phyloP scores from a whole-genome alignment of 2,113 vertebrate genomes.

The Tichodroma muraria region DNA sequence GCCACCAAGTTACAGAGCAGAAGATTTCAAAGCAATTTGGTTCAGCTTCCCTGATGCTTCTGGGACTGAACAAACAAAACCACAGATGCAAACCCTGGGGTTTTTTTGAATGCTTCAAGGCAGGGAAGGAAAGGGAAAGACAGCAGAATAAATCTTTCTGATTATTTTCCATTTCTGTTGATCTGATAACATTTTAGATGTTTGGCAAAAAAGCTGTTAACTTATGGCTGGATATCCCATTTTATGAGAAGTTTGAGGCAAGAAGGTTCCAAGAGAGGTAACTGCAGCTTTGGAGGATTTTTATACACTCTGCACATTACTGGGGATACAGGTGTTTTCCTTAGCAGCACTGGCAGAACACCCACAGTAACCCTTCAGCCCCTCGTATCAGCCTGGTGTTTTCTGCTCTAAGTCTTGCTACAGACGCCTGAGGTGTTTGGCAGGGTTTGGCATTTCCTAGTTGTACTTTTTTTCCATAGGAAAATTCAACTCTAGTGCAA shows the following conservation, averaged over 20 bases:
- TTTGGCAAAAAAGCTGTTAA: background rate
- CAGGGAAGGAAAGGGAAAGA: background rate
- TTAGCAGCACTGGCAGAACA: background rate
- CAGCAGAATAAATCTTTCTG: background rate
- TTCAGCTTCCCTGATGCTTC: background rate
- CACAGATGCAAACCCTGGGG: background rate
- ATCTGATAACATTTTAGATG: background rate
- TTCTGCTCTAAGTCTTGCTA: background rate
- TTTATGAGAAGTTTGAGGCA: background rate
- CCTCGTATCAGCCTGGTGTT: background rate
- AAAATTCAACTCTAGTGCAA: background rate
- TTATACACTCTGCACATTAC: background rate
- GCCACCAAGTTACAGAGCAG: background rate
- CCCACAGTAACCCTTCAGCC: background rate
- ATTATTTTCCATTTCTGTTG: background rate
- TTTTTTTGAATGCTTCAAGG: background rate
- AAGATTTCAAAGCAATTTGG: background rate
- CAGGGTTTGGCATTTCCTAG: background rate
- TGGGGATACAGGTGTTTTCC: background rate
- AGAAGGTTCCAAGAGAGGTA: background rate
- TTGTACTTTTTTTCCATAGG: background rate
- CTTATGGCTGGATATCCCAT: background rate
- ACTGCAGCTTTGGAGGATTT: background rate
- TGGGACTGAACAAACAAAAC: background rate
- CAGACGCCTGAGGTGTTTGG: background rate